Evolutionary conservation across 2,888 invertebrate species (phyloP), one percentile per base, ranked within the genome.

Genomic region (Spodoptera picta): DNA sequence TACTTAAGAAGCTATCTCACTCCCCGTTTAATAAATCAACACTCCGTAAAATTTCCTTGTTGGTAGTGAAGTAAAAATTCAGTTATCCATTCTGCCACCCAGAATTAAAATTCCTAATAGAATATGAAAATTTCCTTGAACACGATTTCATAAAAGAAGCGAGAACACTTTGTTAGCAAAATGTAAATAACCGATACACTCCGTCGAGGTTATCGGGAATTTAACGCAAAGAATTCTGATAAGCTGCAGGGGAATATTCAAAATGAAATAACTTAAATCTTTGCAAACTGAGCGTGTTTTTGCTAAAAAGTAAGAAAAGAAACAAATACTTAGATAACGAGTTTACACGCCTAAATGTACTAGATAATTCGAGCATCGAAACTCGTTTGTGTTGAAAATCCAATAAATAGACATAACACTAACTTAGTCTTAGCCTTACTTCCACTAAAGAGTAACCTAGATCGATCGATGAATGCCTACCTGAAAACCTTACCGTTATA

Each of bases 121-220:
- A 75, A 66, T 70, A 70, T 66, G 43, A 75, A 79, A 36, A 79
- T 66, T 75, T 63, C 31, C 62, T 75, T 58, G 51, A 75, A 64
- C 60, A 61, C 54, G 59, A 79, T 36, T 36, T 36, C 36, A 36
- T 76, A 79, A 71, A 78, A 66, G 54, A 64, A 70, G 76, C 72
- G 69, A 69, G 60, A 66, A 64, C 60, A 60, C 52, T 75, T 61
- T 75, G 72, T 76, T 79, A 67, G 67, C 57, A 64, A 72, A 75
- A 79, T 75, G 73, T 69, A 74, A 70, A 69, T 75, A 72, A 61
- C 60, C 64, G 81, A 80, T 80, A 80, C 71, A 78, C 79, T 78
- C 59, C 57, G 60, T 58, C 43, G 60, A 74, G 80, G 80, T 78
- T 80, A 80, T 75, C 82, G 64, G 51, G 19, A 65, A 65, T 65